A percentile compares a stretch with the other conserved stretches of the same genome.
phyloP scores from a whole-genome alignment of 1,140 invertebrate genomes.

The Polypedilum pembai region DNA sequence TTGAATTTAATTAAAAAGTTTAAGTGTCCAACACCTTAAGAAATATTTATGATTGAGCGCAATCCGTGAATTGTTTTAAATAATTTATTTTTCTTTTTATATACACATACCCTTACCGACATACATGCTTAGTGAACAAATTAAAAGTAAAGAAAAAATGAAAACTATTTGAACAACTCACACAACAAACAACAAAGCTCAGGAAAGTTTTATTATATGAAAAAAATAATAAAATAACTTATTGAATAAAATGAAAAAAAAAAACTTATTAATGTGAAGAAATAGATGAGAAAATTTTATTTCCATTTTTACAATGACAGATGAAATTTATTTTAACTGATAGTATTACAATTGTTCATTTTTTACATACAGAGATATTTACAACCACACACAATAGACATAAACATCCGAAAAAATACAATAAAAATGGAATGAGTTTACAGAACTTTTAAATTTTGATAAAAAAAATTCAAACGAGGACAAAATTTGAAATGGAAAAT shows the following conservation, averaged over 20 bases:
- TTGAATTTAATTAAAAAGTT: background rate
- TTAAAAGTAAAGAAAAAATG: background rate
- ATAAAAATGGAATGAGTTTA: slow-evolving; percentile 3
- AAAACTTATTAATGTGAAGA: too few species aligned
- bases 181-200: slow-evolving; percentile 26
- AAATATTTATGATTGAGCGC: too few species aligned
- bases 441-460: background rate
- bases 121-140: background rate
- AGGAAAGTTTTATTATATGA: slow-evolving; percentile 20
- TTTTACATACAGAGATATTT: background rate
- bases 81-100: background rate
- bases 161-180: slow-evolving; percentile 18
- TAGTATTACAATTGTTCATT: slow-evolving; percentile 13
- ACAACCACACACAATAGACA: background rate
- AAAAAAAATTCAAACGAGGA: background rate
- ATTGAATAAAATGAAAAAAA: slow-evolving; percentile 8
- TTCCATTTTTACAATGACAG: background rate
- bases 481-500: background rate
- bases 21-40: background rate
- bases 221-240: background rate
- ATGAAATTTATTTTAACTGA: slow-evolving; percentile 19
- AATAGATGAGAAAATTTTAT: background rate
- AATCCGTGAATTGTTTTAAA: too few species aligned
- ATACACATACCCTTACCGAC: background rate
- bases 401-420: background rate